A percentile compares a stretch with the other conserved stretches of the same genome.
phyloP scores from a whole-genome alignment of 37 sponge, comb jelly and placozoan species.

The Sycon ciliatum region DNA sequence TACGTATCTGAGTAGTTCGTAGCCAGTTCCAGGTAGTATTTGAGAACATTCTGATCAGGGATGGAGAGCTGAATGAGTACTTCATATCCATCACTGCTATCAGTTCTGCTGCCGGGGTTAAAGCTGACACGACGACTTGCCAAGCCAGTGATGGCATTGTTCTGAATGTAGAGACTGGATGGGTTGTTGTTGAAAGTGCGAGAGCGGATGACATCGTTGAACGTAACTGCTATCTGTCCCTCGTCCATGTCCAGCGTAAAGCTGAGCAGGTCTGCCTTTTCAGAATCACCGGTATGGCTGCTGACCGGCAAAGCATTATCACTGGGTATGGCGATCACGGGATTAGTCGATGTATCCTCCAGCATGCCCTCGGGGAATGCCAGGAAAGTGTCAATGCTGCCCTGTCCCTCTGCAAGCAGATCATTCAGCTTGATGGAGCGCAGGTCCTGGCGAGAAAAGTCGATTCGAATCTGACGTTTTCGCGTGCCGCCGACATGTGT shows the following conservation, averaged over 20 bases:
- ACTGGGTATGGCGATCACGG: conserved; percentile 29
- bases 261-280: conserved; percentile 19
- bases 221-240: conserved; percentile 62
- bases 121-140: conserved; percentile 36
- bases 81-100: conserved; percentile 40
- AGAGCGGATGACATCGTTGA: conserved; percentile 55
- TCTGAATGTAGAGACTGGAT: conserved; percentile 38
- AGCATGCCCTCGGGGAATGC: conserved; percentile 52
- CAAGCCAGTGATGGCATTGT: not conserved
- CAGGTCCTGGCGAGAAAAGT: conserved; percentile 51
- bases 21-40: conserved; percentile 48
- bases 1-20: conserved; percentile 53
- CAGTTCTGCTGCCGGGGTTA: conserved; percentile 30
- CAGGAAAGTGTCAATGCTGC: conserved; percentile 9
- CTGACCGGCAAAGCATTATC: conserved; percentile 28
- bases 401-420: conserved; percentile 17
- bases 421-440: conserved; percentile 47
- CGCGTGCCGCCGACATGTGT: conserved; percentile 40
- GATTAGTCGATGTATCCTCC: conserved; percentile 61
- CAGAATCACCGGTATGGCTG: conserved; percentile 16
- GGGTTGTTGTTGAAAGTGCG: conserved; percentile 17
- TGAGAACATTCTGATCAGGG: conserved; percentile 67
- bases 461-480: conserved; percentile 46
- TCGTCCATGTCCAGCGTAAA: conserved; percentile 69
- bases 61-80: conserved; percentile 44